Evolutionary conservation across 2,797 vertebrate genomes (phyloP).

Genomic region (Propithecus perrieri): DNA sequence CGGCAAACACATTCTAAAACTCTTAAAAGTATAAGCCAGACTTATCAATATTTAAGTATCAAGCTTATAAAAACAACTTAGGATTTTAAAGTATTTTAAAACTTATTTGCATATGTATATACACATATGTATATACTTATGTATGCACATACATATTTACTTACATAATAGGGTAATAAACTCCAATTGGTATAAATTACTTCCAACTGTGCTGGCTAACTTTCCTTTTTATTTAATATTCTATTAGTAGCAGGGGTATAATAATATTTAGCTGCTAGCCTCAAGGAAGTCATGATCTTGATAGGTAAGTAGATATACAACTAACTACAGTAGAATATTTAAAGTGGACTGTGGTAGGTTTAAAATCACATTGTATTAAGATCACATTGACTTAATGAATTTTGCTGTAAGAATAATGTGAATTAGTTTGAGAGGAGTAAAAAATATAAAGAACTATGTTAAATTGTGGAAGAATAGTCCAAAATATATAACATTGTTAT

Average conservation of each 20-base stretch:
- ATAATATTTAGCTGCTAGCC: neutral
- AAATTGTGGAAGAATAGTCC: neutral
- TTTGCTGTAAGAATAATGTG: neutral
- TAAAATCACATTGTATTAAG: neutral
- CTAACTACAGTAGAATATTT: neutral
- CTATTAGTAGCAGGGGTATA: neutral
- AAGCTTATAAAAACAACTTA: neutral
- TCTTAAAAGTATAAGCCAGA: neutral
- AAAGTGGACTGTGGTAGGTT: neutral
- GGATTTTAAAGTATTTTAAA: too few relatives aligned
- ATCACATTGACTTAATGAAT: neutral
- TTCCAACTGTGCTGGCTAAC: constrained; percentile 2
- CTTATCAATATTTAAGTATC: neutral
- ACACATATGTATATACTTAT: neutral
- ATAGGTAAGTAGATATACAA: neutral
- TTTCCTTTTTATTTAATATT: neutral
- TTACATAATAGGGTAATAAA: neutral
- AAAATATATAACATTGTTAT: neutral
- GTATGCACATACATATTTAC: neutral
- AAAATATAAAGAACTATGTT: neutral
- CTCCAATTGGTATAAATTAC: neutral
- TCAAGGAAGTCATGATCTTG: neutral
- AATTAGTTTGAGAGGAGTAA: neutral
- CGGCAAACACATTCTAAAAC: neutral
- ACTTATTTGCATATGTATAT: neutral